Percentiles rank a stretch among this genome's conserved stretches.
Evolutionary conservation across 2,797 vertebrate species (phyloP).

Genomic region (Phoxinus dragarum): DNA sequence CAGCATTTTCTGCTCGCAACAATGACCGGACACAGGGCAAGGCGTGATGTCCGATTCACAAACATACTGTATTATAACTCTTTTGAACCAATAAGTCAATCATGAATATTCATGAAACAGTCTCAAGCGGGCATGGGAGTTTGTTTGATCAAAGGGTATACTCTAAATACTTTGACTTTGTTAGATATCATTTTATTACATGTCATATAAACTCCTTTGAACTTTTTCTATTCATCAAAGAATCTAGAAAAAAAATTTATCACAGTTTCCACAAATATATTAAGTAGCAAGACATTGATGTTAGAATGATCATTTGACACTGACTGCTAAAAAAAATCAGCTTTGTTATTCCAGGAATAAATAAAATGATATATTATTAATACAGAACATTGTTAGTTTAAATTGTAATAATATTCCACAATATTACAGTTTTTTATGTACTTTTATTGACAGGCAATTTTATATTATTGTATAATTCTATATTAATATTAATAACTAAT

Average conservation of each 20-base stretch:
- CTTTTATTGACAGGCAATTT: too few relatives aligned
- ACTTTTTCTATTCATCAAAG: neutral
- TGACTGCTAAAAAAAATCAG: neutral
- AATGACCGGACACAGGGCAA: neutral
- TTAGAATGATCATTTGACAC: neutral
- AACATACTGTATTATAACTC: neutral
- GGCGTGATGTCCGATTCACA: neutral
- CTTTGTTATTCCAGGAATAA: neutral
- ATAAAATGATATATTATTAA: neutral
- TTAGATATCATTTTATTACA: too few relatives aligned
- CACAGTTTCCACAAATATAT: neutral
- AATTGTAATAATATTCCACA: neutral
- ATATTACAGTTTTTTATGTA: neutral
- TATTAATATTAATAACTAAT: neutral
- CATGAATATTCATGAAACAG: neutral
- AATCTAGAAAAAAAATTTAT: neutral
- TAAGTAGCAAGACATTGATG: neutral
- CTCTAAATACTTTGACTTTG: neutral
- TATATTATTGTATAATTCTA: too few relatives aligned
- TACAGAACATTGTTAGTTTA: neutral
- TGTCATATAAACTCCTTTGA: neutral
- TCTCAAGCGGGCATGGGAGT: neutral
- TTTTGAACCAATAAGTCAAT: neutral
- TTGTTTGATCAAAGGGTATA: neutral
- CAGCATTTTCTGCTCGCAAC: neutral